These are phyloP conservation scores for Toxotes chatareus DNA, from an alignment of 2,113 vertebrate genomes.

Conservation along the genomic window DNA sequence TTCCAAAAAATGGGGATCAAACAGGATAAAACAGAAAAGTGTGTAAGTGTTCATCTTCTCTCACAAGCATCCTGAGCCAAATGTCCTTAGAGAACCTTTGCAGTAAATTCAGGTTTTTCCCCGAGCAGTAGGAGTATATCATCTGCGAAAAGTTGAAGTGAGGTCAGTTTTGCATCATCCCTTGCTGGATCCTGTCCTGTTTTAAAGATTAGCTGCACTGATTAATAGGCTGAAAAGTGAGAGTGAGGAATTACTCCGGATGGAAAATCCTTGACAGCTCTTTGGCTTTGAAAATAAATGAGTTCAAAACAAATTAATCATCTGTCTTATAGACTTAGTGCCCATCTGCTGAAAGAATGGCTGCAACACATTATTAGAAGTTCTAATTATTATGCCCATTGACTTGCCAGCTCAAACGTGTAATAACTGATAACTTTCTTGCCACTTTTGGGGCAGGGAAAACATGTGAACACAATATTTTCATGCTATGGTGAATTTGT, in stretches of 20 bases:
- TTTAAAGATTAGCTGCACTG: conserved; percentile 40
- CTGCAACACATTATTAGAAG: not conserved
- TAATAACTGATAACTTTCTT: not conserved
- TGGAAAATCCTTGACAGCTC: conserved; percentile 30
- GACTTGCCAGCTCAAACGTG: not conserved
- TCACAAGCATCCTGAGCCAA: conserved; percentile 16
- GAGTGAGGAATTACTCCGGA: conserved; percentile 1
- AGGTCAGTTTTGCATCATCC: conserved; percentile 21
- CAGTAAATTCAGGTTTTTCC: conserved; percentile 25
- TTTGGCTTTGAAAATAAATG: not conserved
- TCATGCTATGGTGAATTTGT: not conserved
- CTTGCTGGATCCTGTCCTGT: not conserved
- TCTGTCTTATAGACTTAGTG: not conserved
- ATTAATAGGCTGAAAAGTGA: conserved; percentile 24
- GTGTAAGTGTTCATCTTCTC: conserved; percentile 3
- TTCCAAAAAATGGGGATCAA: conserved; percentile 3
- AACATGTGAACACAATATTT: not conserved
- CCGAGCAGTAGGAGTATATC: conserved; percentile 1
- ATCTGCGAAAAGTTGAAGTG: conserved; percentile 30
- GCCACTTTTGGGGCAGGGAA: not conserved
- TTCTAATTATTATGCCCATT: not conserved
- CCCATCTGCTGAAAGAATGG: conserved; percentile 3
- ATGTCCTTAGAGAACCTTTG: conserved; percentile 38
- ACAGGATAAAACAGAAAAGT: not conserved
- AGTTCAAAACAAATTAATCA: conserved; percentile 19